Conservation (phyloP, 2,888 invertebrate genomes). For the Amiota minor region DNA sequence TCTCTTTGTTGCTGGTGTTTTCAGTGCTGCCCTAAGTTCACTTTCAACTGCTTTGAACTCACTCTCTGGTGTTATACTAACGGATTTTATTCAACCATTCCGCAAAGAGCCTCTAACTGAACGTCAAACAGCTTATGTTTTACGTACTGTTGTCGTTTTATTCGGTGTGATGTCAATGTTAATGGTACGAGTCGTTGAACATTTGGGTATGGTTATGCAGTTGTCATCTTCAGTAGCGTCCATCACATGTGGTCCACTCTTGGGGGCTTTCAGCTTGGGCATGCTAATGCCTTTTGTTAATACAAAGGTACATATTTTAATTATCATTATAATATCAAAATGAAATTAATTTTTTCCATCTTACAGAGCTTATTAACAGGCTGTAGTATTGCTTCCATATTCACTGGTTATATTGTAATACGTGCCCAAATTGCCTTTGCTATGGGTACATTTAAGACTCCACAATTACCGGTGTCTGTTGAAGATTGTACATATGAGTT, state of each 20-base stretch:
- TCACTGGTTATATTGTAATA: conserved; percentile 80
- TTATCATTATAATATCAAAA: background rate
- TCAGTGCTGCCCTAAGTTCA: conserved; percentile 89
- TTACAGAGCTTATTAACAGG: conserved; percentile 80
- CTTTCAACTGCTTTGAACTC: conserved; percentile 86
- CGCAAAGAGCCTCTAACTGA: conserved; percentile 76
- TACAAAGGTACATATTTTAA: conserved; percentile 73
- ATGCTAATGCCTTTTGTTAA: conserved; percentile 79
- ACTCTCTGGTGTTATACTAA: conserved; percentile 84
- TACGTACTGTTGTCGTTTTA: conserved; percentile 80
- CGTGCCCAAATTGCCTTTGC: conserved; percentile 81
- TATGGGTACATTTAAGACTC: conserved; percentile 74
- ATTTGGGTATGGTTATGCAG: conserved; percentile 81
- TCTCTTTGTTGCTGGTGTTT: conserved; percentile 89
- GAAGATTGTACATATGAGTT: conserved; percentile 57
- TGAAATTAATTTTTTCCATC: background rate
- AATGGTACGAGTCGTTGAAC: conserved; percentile 80
- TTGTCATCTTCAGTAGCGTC: conserved; percentile 78
- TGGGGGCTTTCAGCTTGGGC: conserved; percentile 82
- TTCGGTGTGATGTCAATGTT: conserved; percentile 79
- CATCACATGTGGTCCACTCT: conserved; percentile 79
- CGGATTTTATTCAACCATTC: conserved; percentile 84
- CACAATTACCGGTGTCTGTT: conserved; percentile 56
- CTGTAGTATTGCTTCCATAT: conserved; percentile 77
- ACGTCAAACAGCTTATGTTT: conserved; percentile 75